phyloP scores from a whole-genome alignment of 2,797 vertebrate species.

The Morelia viridis region DNA sequence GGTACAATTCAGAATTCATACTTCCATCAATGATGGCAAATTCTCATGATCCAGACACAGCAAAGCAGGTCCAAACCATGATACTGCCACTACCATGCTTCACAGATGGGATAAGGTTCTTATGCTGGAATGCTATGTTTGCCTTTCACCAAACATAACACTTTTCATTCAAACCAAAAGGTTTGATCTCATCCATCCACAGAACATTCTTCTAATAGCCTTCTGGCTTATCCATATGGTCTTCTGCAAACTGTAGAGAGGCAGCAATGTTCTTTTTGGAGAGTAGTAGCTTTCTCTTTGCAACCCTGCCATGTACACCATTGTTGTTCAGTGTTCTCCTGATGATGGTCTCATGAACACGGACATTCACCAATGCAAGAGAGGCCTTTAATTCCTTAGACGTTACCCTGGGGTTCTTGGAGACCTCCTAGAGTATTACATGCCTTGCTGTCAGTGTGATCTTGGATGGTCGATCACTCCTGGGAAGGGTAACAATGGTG shows the following conservation, averaged over 20 bases:
- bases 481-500: too few relatives aligned
- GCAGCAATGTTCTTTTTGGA: not conserved
- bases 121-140: not conserved
- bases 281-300: not conserved
- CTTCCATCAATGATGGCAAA: not conserved
- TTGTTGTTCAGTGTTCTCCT: not conserved
- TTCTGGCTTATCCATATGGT: not conserved
- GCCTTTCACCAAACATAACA: not conserved
- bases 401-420: too few relatives aligned
- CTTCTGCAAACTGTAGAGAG: not conserved
- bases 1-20: not conserved
- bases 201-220: not conserved
- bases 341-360: not conserved
- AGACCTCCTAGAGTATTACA: too few relatives aligned
- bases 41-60: not conserved
- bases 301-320: not conserved
- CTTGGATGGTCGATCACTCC: too few relatives aligned
- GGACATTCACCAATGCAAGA: not conserved
- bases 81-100: not conserved
- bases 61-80: not conserved
- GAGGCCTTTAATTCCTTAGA: not conserved
- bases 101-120: not conserved
- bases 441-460: too few relatives aligned
- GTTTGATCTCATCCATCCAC: not conserved
- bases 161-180: not conserved